A percentile compares a stretch with the other conserved stretches of the same genome.
Evolutionary conservation across 2,888 invertebrate genomes (phyloP).

Genomic region (Caenorhabditis wallacei): DNA sequence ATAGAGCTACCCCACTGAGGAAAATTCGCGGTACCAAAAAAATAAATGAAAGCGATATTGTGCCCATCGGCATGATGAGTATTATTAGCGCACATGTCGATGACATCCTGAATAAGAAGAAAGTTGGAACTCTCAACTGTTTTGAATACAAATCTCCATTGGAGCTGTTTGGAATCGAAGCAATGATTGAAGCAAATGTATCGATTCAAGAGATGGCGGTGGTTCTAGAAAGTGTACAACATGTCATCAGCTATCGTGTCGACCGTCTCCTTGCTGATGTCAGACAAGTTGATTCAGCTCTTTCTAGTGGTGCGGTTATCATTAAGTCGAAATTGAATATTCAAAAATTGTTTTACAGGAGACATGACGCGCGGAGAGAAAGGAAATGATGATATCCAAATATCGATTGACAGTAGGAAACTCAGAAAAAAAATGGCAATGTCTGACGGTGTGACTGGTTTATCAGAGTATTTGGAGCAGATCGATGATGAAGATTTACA

Average conservation of each 20-base stretch:
- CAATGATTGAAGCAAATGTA: slow-evolving; percentile 33
- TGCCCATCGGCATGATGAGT: background rate
- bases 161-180: slow-evolving; percentile 41
- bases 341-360: slow-evolving; percentile 19
- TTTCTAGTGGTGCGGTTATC: slow-evolving; percentile 26
- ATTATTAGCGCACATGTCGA: slow-evolving; percentile 5
- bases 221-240: slow-evolving; percentile 52
- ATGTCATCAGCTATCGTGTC: slow-evolving; percentile 42
- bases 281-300: slow-evolving; percentile 19
- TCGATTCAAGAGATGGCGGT: slow-evolving; percentile 56
- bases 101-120: slow-evolving; percentile 29
- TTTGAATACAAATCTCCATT: slow-evolving; percentile 54
- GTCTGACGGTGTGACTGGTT: slow-evolving; percentile 40
- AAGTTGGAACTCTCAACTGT: slow-evolving; percentile 33
- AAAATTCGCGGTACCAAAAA: slow-evolving; percentile 40
- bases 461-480: slow-evolving; percentile 12
- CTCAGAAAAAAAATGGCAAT: slow-evolving; percentile 44
- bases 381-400: slow-evolving; percentile 2
- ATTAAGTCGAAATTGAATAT: background rate
- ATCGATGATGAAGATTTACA: slow-evolving; percentile 10
- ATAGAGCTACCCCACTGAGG: slow-evolving; percentile 14
- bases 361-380: background rate
- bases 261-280: slow-evolving; percentile 50
- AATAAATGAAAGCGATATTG: background rate
- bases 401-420: slow-evolving; percentile 31